Evolutionary conservation across 2,888 invertebrate genomes (phyloP).

Genomic region (Plemyria rubiginata): DNA sequence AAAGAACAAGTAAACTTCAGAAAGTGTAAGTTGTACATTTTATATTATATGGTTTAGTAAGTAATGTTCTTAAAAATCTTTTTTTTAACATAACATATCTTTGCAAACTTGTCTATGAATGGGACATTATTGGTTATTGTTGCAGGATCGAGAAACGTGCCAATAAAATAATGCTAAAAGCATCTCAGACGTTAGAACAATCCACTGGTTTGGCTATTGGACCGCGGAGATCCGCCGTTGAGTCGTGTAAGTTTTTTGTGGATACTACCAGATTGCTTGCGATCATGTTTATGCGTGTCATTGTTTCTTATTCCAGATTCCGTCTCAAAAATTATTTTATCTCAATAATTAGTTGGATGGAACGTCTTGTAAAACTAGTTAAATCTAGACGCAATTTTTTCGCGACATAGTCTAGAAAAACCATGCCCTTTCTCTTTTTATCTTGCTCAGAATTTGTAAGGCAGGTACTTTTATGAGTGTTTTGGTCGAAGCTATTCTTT

Average conservation of each 20-base stretch:
- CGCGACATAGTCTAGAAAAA: too few relatives aligned
- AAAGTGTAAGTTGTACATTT: slow-evolving; percentile 86
- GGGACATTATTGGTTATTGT: background rate
- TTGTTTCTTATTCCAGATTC: too few relatives aligned
- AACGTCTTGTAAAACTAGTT: background rate
- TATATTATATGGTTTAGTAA: background rate
- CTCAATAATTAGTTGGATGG: too few relatives aligned
- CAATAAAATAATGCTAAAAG: slow-evolving; percentile 92
- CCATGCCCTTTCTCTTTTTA: too few relatives aligned
- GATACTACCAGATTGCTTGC: too few relatives aligned
- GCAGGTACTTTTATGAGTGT: too few relatives aligned
- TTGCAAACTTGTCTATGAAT: background rate
- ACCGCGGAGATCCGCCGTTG: slow-evolving; percentile 82
- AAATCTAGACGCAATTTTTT: too few relatives aligned
- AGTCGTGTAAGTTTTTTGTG: slow-evolving; percentile 67
- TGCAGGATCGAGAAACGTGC: slow-evolving; percentile 90
- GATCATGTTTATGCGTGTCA: too few relatives aligned
- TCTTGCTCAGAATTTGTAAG: too few relatives aligned
- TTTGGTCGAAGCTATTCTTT: too few relatives aligned
- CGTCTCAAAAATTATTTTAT: too few relatives aligned
- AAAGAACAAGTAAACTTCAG: slow-evolving; percentile 90
- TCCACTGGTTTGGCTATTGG: slow-evolving; percentile 93
- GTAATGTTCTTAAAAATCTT: too few relatives aligned
- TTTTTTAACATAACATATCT: background rate
- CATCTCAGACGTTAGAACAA: slow-evolving; percentile 92